Evolutionary conservation across 2,797 vertebrate species (phyloP).

Genomic region (Pterois miles): DNA sequence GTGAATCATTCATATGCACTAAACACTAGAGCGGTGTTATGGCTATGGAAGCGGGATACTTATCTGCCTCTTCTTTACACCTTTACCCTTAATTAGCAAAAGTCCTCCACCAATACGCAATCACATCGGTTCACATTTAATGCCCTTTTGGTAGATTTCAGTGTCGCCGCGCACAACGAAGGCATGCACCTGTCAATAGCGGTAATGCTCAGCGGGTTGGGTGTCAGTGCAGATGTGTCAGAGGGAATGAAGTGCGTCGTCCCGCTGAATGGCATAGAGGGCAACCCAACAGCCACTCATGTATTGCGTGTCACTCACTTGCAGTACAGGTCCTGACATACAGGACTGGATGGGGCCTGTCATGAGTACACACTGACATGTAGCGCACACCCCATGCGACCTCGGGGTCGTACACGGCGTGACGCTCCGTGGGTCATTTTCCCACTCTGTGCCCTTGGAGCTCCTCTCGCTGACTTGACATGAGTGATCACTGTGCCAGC

Average conservation of each 20-base stretch:
- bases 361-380: constrained; percentile 35
- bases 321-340: constrained; percentile 55
- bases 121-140: constrained; percentile 42
- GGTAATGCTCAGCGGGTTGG: constrained; percentile 53
- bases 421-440: constrained; percentile 25
- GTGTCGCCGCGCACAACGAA: constrained; percentile 35
- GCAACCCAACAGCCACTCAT: constrained; percentile 61
- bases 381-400: not conserved
- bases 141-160: constrained; percentile 55
- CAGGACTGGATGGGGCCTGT: constrained; percentile 46
- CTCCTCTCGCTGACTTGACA: constrained; percentile 32
- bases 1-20: constrained; percentile 38
- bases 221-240: constrained; percentile 55
- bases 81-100: constrained; percentile 71
- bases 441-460: constrained; percentile 17
- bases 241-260: constrained; percentile 41
- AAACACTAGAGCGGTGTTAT: not conserved
- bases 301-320: constrained; percentile 64
- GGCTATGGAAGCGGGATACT: not conserved
- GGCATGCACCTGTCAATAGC: constrained; percentile 65
- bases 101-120: constrained; percentile 45
- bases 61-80: constrained; percentile 47
- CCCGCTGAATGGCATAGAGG: constrained; percentile 49
- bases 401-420: constrained; percentile 29
- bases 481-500: constrained; percentile 24